Evolutionary conservation across 2,797 vertebrate species (phyloP).

Genomic region (Acomys russatus): DNA sequence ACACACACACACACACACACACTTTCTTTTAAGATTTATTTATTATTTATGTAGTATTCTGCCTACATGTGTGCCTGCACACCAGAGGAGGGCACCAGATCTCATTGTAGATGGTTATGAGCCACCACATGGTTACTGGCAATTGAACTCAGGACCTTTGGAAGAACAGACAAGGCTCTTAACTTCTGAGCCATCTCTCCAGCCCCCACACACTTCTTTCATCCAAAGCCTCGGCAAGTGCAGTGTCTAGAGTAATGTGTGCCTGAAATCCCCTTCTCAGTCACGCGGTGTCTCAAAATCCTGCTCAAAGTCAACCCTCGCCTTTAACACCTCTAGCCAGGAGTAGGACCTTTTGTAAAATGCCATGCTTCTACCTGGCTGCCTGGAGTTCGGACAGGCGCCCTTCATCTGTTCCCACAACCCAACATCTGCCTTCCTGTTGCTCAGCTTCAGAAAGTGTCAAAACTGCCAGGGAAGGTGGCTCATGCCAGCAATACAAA

Average conservation of each 20-base stretch:
- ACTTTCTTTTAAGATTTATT: no score
- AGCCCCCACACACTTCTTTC: not conserved
- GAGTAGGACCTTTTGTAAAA: not conserved
- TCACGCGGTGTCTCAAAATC: not conserved
- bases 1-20: not conserved
- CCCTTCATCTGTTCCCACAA: not conserved
- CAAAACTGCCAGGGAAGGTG: not conserved
- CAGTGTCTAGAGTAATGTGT: not conserved
- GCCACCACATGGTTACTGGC: no score
- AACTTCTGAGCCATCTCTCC: no score
- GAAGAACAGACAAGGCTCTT: no score
- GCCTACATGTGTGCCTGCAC: no score
- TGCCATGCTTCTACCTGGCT: not conserved
- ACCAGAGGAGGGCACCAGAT: no score
- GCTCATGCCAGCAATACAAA: not conserved
- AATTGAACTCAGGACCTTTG: no score
- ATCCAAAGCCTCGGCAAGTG: not conserved
- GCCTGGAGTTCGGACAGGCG: not conserved
- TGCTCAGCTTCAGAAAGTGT: not conserved
- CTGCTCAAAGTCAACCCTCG: not conserved
- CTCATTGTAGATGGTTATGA: no score
- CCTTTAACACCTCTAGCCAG: not conserved
- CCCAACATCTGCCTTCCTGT: not conserved
- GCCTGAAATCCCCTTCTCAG: not conserved
- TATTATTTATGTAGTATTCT: no score